Evolutionary conservation across 2,888 invertebrate genomes (phyloP).

Genomic region (Imbricaverruca yamaguchii): DNA sequence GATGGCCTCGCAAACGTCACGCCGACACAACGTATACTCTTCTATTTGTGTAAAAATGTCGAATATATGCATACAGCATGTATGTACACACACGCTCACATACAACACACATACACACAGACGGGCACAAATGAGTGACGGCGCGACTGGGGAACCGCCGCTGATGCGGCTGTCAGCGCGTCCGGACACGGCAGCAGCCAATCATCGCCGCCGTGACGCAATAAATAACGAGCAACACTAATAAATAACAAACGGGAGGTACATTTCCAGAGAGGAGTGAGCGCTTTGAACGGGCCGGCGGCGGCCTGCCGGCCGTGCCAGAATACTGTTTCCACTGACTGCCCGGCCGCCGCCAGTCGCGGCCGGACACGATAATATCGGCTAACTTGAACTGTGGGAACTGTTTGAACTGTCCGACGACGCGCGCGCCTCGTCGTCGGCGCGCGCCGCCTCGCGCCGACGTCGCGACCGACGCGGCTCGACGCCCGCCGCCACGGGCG

Average conservation of each 20-base stretch:
- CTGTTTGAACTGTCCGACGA: constrained; percentile 21
- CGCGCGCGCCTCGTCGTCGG: constrained; percentile 3
- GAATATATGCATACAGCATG: neutral
- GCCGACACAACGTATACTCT: too few relatives aligned
- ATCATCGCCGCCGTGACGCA: neutral
- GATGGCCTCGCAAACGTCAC: too few relatives aligned
- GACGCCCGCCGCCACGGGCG: neutral
- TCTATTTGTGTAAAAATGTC: neutral
- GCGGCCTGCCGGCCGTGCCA: neutral
- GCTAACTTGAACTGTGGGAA: constrained; percentile 15
- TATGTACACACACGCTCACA: neutral
- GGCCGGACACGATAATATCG: constrained; percentile 2
- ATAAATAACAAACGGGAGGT: constrained; percentile 22
- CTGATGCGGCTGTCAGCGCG: neutral
- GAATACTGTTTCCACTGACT: constrained; percentile 16
- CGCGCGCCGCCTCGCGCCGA: constrained; percentile 2
- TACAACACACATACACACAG: neutral
- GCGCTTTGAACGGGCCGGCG: constrained; percentile 11
- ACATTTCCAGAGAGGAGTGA: constrained; percentile 19
- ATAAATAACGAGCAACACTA: constrained; percentile 20
- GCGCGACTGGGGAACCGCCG: neutral
- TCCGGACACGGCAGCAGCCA: too few relatives aligned
- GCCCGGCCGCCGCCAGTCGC: neutral
- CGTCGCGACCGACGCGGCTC: neutral
- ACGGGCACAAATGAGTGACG: neutral